Percentiles rank a stretch among this genome's conserved stretches.
These are phyloP conservation scores for Tipula confusa DNA, from an alignment of 2,888 invertebrate species.

Conservation along the genomic window DNA sequence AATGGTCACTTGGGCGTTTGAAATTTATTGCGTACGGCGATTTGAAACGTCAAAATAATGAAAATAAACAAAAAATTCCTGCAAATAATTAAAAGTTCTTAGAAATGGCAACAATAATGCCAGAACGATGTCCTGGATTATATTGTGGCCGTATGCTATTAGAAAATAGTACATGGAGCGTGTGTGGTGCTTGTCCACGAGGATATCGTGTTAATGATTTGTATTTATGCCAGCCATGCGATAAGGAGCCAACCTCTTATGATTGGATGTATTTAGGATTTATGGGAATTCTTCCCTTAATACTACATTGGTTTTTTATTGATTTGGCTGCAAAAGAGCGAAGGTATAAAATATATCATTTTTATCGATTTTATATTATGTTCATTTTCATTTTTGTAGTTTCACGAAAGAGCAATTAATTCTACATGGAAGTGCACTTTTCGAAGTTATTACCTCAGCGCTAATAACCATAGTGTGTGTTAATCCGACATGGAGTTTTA, in stretches of 20 bases:
- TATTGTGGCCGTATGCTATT: conserved; percentile 56
- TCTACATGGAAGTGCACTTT: conserved; percentile 74
- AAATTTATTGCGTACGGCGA: neutral
- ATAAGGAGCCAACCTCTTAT: conserved; percentile 71
- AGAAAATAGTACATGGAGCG: conserved; percentile 66
- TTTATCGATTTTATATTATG: too few species aligned
- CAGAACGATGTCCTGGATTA: conserved; percentile 44
- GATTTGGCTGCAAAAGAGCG: conserved; percentile 73
- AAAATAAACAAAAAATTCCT: neutral
- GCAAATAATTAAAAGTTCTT: neutral
- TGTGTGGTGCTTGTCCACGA: conserved; percentile 81
- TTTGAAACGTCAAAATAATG: neutral
- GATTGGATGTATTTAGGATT: conserved; percentile 96
- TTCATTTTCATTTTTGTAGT: conserved; percentile 43
- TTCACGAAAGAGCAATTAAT: conserved; percentile 71
- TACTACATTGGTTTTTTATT: conserved; percentile 90
- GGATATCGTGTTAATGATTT: conserved; percentile 73
- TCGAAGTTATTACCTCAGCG: conserved; percentile 75
- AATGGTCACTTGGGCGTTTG: too few species aligned
- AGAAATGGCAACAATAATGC: neutral
- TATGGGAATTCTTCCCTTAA: conserved; percentile 82
- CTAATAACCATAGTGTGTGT: conserved; percentile 72
- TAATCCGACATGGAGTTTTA: conserved; percentile 74
- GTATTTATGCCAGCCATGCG: conserved; percentile 68
- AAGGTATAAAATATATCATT: conserved; percentile 52